Conservation (phyloP, 1,140 invertebrate species). For the Meteorus sp. region DNA sequence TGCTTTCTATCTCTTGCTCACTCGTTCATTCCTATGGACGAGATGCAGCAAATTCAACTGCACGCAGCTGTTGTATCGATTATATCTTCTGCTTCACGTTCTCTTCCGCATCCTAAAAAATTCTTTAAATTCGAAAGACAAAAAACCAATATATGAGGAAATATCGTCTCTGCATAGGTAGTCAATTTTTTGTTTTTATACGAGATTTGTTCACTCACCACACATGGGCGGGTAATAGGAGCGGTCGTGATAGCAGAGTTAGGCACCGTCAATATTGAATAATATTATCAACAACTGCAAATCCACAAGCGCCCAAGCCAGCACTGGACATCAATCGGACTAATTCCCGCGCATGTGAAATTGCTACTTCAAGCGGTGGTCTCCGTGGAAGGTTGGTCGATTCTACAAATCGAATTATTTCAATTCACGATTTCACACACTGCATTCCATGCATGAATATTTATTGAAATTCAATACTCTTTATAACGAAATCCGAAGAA, state of each 20-base stretch:
- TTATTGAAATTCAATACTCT: conserved; percentile 3
- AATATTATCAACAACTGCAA: conserved; percentile 79
- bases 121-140: conserved; percentile 27
- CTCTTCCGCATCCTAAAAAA: conserved; percentile 47
- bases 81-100: conserved; percentile 52
- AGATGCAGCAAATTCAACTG: no score
- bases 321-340: conserved; percentile 86
- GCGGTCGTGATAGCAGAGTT: conserved; percentile 54
- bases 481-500: conserved; percentile 1
- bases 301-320: conserved; percentile 91
- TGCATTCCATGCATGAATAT: no score
- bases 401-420: conserved; percentile 66
- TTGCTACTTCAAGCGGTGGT: conserved; percentile 88
- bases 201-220: conserved; percentile 52
- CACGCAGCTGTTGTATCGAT: conserved; percentile 44
- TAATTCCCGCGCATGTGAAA: conserved; percentile 85
- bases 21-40: no score
- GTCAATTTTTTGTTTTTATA: conserved; percentile 43
- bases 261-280: conserved; percentile 65
- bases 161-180: no score
- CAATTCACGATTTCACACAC: no score
- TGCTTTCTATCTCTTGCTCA: no score
- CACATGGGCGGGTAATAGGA: conserved; percentile 53
- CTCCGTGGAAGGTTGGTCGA: conserved; percentile 84
- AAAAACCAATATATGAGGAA: no score